Evolutionary conservation across 2,797 vertebrate genomes (phyloP).

Genomic region (Cacajao melanocephalus): DNA sequence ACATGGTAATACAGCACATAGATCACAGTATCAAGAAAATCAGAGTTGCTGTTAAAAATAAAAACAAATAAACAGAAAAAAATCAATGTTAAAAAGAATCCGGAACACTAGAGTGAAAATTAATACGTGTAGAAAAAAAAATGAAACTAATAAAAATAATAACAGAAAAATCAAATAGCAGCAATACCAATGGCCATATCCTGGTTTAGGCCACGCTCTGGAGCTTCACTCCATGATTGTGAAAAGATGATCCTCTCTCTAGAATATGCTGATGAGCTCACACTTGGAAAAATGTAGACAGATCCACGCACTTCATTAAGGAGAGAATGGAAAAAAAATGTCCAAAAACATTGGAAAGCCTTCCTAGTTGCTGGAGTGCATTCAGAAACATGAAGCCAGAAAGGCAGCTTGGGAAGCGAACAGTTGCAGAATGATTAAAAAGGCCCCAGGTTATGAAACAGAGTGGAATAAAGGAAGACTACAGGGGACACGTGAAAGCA

Average conservation of each 20-base stretch:
- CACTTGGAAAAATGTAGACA: slow-evolving; percentile 43
- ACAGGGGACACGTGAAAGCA: background rate
- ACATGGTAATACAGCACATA: background rate
- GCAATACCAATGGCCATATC: background rate
- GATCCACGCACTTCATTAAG: slow-evolving; percentile 36
- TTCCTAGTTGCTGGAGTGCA: background rate
- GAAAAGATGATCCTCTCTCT: background rate
- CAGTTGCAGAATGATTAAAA: slow-evolving; percentile 1
- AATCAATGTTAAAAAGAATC: background rate
- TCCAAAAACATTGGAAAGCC: background rate
- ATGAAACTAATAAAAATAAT: background rate
- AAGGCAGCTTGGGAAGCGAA: slow-evolving; percentile 3
- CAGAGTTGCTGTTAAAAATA: background rate
- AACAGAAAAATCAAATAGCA: background rate
- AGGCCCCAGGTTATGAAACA: background rate
- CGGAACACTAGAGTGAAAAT: background rate
- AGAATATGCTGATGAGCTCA: slow-evolving; percentile 41
- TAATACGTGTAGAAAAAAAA: background rate
- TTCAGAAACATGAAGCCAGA: slow-evolving; percentile 27
- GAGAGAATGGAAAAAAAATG: background rate
- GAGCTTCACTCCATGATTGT: background rate
- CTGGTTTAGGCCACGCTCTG: background rate
- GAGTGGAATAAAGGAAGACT: background rate
- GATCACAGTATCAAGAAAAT: background rate
- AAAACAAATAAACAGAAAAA: background rate